Evolutionary conservation across 2,888 invertebrate species (phyloP), one percentile per base, ranked within the genome.

Genomic region (Eristalis pertinax): DNA sequence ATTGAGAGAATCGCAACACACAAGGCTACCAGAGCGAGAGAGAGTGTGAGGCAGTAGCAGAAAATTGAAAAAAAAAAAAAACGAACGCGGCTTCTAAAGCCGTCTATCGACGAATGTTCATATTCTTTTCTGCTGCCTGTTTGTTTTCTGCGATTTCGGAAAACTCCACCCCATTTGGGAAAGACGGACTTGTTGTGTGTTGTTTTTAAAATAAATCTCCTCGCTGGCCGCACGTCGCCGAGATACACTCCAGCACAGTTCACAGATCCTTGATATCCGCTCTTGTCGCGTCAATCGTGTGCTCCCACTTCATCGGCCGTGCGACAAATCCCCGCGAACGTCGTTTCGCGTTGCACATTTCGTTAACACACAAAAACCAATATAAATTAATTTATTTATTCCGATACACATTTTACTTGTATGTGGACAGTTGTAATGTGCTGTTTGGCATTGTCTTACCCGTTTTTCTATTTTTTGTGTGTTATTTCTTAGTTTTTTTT

Each of bases 131-230:
- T 50, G 76, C 38, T 38, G 38, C 38, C 38, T 13, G 38, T 8
- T 38, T 67, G n/a, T 69, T 69, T 32, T 32, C 32, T 65, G 70
- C 38, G 64, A 83, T 84, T 84, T 83, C 83, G 84, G 76, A 80
- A 76, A 87, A 87, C 87, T 87, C 84, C 84, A 88, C 88, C 88
- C 84, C 88, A 76, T 88, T 80, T 80, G 77, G 84, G 77, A 76
- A 84, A 79, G 83, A 50, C 50, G 50, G 50, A 87, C 79, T 87
- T 87, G 79, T 84, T 86, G 86, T 86, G 78, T 78, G 56, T 32
- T 38, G 78, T 82, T 69, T 75, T 62, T 78, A 64, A 74, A 62
- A 67, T 73, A 74, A 86, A 78, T 82, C 74, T 68, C 69, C 73
- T 74, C 69, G 73, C 64, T 41, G 72, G 62, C 72, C 72, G 32